Base-by-base conservation (phyloP, 2,888 invertebrate genomes). In the Eristalinus sepulchralis region DNA sequence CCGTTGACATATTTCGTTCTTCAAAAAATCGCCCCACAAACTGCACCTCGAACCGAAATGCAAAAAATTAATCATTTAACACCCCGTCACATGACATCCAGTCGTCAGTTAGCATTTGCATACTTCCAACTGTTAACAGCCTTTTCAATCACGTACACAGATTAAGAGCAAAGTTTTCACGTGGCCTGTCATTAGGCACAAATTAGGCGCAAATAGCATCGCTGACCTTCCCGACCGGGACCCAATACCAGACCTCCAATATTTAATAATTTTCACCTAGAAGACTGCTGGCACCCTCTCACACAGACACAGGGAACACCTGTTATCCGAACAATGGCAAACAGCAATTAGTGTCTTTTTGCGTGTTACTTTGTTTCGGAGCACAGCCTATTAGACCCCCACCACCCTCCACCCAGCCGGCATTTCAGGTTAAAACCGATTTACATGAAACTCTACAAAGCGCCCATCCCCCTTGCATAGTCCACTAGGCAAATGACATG, bases 131-230 rank as follows among this genome's bases (percentile, higher is more conserved):
- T 2, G 24, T 22, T 13, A 57, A 27, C 57, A 62, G 57, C 11
- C 36, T 64, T 17, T 24, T 60, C 72, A 83, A 83, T 72, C 72
- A 33, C 63, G 55, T 70, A 47, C 64, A 64, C 62, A 71, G 67
- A 84, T 84, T 84, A 71, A 84, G 84, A 84, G 62, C 84, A 71
- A 76, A 60, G 39, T 80, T 76, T 80, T 66, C 71, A 72, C 76
- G 34, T 55, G 20, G 47, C 22, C 60, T 34, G 57, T 53, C 71
- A 57, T 63, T 57, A 53, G 62, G 53, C 24, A 27, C 27, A 77
- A 66, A 47, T 17, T 17, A 6, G 8, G 47, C 47, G 17, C 47
- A 80, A 70, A 67, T 80, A 62, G 76, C 66, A 55, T 57, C 24
- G n/a, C 24, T 71, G 70, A 71, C 79, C 73, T 79, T 64, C 53